phyloP scores from a whole-genome alignment of 1,140 invertebrate species.

The Ooceraea biroi region DNA sequence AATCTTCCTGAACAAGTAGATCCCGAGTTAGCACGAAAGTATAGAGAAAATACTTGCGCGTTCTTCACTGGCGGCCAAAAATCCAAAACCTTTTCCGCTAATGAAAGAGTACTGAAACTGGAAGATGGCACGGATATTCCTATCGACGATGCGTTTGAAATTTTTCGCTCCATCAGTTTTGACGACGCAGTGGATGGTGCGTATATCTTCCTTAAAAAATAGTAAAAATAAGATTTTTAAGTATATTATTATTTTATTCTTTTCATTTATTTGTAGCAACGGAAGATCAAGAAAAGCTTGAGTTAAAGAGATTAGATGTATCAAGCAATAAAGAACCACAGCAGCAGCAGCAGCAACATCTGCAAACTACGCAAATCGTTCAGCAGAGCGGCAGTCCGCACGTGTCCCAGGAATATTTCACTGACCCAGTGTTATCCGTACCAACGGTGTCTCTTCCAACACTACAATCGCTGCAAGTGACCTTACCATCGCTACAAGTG shows the following conservation, averaged over 20 bases:
- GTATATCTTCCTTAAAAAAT: constrained; percentile 48
- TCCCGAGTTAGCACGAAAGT: constrained; percentile 79
- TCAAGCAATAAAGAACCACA: constrained; percentile 79
- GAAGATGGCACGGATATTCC: constrained; percentile 85
- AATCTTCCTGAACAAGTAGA: constrained; percentile 78
- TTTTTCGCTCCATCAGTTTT: constrained; percentile 86
- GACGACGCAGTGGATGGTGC: constrained; percentile 86
- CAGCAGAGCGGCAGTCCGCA: constrained; percentile 73
- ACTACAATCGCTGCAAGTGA: constrained; percentile 78
- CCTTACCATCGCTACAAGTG: constrained; percentile 79
- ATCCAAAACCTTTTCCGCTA: constrained; percentile 79
- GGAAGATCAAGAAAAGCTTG: constrained; percentile 83
- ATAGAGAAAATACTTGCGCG: constrained; percentile 80
- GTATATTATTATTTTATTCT: constrained; percentile 8
- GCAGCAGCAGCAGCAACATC: constrained; percentile 75
- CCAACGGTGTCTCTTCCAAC: constrained; percentile 80
- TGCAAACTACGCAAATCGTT: constrained; percentile 77
- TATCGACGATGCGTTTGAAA: constrained; percentile 87
- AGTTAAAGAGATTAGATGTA: constrained; percentile 82
- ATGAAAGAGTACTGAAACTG: constrained; percentile 82
- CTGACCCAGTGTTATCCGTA: constrained; percentile 84
- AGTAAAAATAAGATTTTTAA: not conserved
- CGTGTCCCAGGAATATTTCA: constrained; percentile 85
- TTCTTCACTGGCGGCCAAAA: constrained; percentile 83
- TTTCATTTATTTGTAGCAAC: constrained; percentile 64